A percentile compares a stretch with the other conserved stretches of the same genome.
Evolutionary conservation across 2,888 invertebrate genomes (phyloP).

Genomic region (Mylabris sibirica): DNA sequence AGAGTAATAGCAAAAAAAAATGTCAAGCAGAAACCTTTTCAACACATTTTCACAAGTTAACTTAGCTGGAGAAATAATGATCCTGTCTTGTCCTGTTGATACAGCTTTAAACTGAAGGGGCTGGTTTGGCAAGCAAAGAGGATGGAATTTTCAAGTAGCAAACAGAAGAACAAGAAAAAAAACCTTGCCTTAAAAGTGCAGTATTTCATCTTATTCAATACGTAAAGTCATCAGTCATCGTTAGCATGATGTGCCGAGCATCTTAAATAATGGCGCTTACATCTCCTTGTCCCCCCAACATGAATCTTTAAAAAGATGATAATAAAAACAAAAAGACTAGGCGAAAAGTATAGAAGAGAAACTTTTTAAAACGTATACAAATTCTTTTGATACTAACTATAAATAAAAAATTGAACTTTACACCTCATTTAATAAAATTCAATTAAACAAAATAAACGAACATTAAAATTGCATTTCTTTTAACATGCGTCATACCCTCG

Average conservation of each 20-base stretch:
- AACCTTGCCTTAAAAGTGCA: conserved; percentile 40
- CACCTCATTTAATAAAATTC: not conserved
- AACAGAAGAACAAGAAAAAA: conserved; percentile 35
- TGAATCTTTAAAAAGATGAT: conserved; percentile 29
- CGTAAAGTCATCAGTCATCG: conserved; percentile 52
- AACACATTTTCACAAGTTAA: conserved; percentile 11
- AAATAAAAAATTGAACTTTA: not conserved
- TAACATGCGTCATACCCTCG: not conserved
- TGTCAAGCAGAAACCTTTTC: conserved; percentile 12
- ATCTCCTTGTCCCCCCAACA: conserved; percentile 43
- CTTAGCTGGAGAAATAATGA: not conserved
- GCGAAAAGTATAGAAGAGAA: not conserved
- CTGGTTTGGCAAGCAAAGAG: conserved; percentile 17
- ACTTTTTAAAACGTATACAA: not conserved
- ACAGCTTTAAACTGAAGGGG: conserved; percentile 14
- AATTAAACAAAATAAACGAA: not conserved
- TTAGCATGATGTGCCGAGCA: conserved; percentile 47
- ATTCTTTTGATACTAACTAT: not conserved
- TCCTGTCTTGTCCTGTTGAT: conserved; percentile 13
- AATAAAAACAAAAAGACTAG: not conserved
- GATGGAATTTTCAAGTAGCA: conserved; percentile 40
- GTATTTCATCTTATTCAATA: conserved; percentile 50
- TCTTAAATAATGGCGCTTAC: conserved; percentile 53
- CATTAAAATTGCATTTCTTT: not conserved
- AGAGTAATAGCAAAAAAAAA: not conserved